phyloP scores from a whole-genome alignment of 2,888 invertebrate genomes.

The Plagodis pulveraria region DNA sequence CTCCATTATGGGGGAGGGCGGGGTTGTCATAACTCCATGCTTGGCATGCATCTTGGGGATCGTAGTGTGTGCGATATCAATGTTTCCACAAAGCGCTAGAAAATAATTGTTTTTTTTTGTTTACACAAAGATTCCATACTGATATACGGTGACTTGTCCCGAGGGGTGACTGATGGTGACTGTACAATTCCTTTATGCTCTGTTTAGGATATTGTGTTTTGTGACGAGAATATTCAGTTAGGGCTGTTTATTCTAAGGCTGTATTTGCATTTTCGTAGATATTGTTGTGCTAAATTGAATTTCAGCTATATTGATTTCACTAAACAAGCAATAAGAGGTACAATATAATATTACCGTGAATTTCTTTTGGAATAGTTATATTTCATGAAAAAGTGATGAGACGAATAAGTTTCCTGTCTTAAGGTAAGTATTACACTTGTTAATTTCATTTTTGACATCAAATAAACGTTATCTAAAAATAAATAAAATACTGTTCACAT shows the following conservation, averaged over 20 bases:
- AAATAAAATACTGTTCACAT: too few species aligned
- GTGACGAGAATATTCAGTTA: conserved; percentile 26
- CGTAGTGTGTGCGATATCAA: too few species aligned
- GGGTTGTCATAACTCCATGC: too few species aligned
- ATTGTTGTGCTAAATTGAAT: conserved; percentile 19
- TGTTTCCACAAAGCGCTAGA: too few species aligned
- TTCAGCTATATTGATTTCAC: background rate
- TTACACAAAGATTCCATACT: conserved; percentile 10
- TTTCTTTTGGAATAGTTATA: background rate
- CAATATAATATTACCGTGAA: background rate
- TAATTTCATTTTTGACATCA: too few species aligned
- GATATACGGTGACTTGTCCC: conserved; percentile 4
- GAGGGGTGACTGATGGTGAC: conserved; percentile 46
- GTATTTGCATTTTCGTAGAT: conserved; percentile 19
- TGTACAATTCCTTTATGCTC: conserved; percentile 40
- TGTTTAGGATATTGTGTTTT: conserved; percentile 29
- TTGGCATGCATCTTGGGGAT: too few species aligned
- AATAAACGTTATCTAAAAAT: too few species aligned
- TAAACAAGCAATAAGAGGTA: too few species aligned
- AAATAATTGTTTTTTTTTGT: background rate
- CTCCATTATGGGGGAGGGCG: too few species aligned
- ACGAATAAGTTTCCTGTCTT: too few species aligned
- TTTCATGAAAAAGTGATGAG: background rate
- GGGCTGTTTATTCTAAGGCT: conserved; percentile 25
- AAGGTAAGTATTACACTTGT: too few species aligned